Percentiles rank a stretch among this genome's conserved stretches.
These are phyloP conservation scores for Acanthaster planci DNA, from an alignment of 35 echinoderm and acorn worm species.

Conservation along the genomic window DNA sequence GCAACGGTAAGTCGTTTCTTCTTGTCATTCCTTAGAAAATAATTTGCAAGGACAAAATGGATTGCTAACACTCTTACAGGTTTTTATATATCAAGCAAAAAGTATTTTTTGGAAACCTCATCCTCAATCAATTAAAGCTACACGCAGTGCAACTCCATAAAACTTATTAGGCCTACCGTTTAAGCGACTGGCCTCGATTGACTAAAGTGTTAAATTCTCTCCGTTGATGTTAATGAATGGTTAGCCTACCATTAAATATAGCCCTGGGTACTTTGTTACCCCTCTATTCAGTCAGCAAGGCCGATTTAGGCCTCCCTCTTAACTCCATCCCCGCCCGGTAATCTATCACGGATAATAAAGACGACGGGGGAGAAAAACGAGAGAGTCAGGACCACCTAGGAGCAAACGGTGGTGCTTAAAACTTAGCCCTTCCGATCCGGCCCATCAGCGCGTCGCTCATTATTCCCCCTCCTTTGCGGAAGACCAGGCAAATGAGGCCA, in stretches of 20 bases:
- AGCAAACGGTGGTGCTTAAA: not conserved
- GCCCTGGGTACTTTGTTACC: not conserved
- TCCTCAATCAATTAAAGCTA: too few species aligned
- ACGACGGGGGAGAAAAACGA: not conserved
- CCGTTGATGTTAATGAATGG: not conserved
- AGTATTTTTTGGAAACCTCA: too few species aligned
- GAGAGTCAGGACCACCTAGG: not conserved
- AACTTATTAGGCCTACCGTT: too few species aligned
- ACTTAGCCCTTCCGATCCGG: not conserved
- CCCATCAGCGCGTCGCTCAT: not conserved
- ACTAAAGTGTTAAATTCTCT: too few species aligned
- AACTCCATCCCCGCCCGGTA: not conserved
- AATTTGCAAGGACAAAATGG: too few species aligned
- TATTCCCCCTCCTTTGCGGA: not conserved
- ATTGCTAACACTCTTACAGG: too few species aligned
- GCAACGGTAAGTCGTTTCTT: not conserved
- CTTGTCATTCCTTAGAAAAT: too few species aligned
- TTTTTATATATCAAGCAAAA: too few species aligned
- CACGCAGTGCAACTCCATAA: too few species aligned
- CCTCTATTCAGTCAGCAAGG: not conserved
- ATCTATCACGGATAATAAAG: not conserved
- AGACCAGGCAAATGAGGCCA: not conserved
- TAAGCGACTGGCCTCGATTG: too few species aligned
- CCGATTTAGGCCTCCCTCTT: constrained; percentile 2
- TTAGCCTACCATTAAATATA: constrained; percentile 29